A percentile compares a stretch with the other conserved stretches of the same genome.
phyloP scores from a whole-genome alignment of 1,140 invertebrate species.

The Diabrotica undecimpunctata region DNA sequence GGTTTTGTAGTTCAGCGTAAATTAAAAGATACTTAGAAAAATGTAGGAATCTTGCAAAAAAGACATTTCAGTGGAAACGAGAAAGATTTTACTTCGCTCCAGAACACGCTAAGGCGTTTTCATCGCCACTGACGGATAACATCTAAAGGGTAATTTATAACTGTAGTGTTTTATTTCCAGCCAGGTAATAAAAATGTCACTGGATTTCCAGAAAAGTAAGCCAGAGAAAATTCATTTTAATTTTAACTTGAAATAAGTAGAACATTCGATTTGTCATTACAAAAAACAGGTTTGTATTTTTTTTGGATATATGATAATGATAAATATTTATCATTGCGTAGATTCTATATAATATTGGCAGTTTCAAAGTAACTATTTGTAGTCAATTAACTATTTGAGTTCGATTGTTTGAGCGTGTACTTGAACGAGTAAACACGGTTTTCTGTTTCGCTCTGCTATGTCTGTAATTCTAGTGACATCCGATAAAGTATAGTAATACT shows the following conservation, averaged over 20 bases:
- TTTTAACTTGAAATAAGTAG: neutral
- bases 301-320: too few species aligned
- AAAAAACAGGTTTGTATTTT: too few species aligned
- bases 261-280: too few species aligned
- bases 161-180: conserved; percentile 2
- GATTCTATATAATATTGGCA: too few species aligned
- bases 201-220: neutral
- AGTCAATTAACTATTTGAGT: too few species aligned
- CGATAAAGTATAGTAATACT: too few species aligned
- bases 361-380: too few species aligned
- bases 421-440: too few species aligned
- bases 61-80: neutral
- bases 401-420: too few species aligned
- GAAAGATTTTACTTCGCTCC: conserved; percentile 2
- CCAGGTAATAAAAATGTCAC: conserved; percentile 2
- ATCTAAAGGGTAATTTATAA: conserved; percentile 3
- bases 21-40: neutral
- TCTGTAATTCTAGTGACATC: too few species aligned
- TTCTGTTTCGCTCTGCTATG: too few species aligned
- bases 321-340: too few species aligned
- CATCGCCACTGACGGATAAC: conserved; percentile 1
- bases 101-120: neutral
- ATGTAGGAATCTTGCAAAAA: neutral
- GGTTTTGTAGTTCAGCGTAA: neutral
- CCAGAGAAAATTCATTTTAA: neutral